Evolutionary conservation across 64 coral and sea anemone species (phyloP).

Genomic region (Montipora capricornis): DNA sequence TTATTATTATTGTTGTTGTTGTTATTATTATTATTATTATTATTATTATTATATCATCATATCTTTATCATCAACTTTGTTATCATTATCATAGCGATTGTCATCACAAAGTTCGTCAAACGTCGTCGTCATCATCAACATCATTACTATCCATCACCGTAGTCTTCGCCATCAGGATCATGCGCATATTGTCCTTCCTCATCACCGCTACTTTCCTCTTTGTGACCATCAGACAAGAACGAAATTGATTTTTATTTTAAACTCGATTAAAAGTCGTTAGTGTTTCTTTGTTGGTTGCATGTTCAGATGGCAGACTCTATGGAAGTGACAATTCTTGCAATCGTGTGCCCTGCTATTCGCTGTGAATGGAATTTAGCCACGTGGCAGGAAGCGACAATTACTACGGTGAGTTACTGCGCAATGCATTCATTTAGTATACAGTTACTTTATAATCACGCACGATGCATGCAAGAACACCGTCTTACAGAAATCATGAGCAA

Average conservation of each 20-base stretch:
- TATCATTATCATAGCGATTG: neutral
- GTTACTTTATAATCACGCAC: too few relatives aligned
- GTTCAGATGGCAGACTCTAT: conserved; percentile 92
- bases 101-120: neutral
- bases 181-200: neutral
- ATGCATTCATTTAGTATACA: too few relatives aligned
- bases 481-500: too few relatives aligned
- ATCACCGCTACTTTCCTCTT: neutral
- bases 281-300: neutral
- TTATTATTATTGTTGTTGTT: neutral
- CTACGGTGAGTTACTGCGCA: conserved; percentile 70
- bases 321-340: conserved; percentile 93
- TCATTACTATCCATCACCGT: neutral
- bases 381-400: conserved; percentile 89
- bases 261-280: too few relatives aligned
- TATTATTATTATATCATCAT: too few relatives aligned
- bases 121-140: neutral
- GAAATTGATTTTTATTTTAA: neutral
- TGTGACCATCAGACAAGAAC: neutral
- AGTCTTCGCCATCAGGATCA: neutral
- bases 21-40: neutral
- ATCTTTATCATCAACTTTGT: neutral
- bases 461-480: too few relatives aligned
- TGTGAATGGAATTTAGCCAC: conserved; percentile 91
- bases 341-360: conserved; percentile 84